These are phyloP conservation scores for Torymus auratus DNA, from an alignment of 2,888 invertebrate species.

Conservation along the genomic window DNA sequence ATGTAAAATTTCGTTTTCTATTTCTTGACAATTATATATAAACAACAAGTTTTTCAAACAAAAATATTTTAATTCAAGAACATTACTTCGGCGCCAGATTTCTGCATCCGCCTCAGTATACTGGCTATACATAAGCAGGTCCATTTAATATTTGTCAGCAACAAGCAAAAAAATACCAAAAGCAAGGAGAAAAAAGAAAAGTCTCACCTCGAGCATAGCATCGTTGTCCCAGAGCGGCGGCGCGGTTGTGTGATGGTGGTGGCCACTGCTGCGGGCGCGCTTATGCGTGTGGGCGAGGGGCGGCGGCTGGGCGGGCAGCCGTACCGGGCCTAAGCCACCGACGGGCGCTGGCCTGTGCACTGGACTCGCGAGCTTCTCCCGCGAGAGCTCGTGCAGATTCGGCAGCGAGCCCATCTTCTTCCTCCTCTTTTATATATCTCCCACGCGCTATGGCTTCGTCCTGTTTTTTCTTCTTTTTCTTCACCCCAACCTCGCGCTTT, in stretches of 20 bases:
- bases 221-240: constrained; percentile 72
- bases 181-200: no score
- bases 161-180: no score
- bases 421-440: constrained; percentile 33
- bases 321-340: constrained; percentile 69
- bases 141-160: no score
- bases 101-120: no score
- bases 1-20: no score
- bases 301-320: constrained; percentile 71
- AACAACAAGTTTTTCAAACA: no score
- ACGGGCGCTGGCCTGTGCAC: constrained; percentile 69
- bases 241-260: constrained; percentile 68
- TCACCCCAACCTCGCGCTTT: no score
- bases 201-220: constrained; percentile 71
- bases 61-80: no score
- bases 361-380: constrained; percentile 71
- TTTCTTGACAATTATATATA: no score
- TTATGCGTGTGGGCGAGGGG: constrained; percentile 71
- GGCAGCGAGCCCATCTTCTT: constrained; percentile 82
- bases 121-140: no score
- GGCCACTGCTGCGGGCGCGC: constrained; percentile 72
- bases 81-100: no score
- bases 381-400: constrained; percentile 82
- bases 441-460: not conserved
- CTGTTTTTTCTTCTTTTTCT: no score